Evolutionary conservation across 2,113 vertebrate species (phyloP).

Genomic region (Bubo blakistoni): DNA sequence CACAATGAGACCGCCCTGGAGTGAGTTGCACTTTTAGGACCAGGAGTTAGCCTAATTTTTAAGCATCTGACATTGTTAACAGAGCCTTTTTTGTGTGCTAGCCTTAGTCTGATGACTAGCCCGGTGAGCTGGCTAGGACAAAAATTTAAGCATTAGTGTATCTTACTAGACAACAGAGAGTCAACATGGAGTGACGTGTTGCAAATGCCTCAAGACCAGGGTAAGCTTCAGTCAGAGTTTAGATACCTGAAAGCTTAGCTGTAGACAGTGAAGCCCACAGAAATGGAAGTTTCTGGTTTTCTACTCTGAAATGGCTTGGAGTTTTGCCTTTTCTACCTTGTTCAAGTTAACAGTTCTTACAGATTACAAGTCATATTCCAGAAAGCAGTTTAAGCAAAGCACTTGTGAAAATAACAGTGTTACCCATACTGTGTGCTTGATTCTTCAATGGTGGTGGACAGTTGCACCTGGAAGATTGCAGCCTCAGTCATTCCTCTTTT

Average conservation of each 20-base stretch:
- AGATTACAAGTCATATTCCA: not conserved
- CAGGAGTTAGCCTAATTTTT: not conserved
- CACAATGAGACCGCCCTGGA: not conserved
- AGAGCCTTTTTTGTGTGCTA: not conserved
- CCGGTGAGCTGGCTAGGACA: not conserved
- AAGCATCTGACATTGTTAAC: not conserved
- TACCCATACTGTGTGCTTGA: not conserved
- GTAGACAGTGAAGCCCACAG: not conserved
- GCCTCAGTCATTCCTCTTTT: not conserved
- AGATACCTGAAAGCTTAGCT: not conserved
- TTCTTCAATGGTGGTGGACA: not conserved
- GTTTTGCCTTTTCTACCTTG: not conserved
- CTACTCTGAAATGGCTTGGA: not conserved
- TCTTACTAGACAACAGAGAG: not conserved
- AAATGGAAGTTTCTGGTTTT: not conserved
- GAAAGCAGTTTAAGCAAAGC: not conserved
- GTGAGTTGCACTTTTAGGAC: not conserved
- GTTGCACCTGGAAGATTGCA: not conserved
- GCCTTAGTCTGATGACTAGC: not conserved
- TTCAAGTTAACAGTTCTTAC: not conserved
- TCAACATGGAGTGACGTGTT: fast-evolving
- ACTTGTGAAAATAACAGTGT: not conserved
- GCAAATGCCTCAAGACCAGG: not conserved
- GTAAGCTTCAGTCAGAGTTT: not conserved
- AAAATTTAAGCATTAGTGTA: not conserved